phyloP scores from a whole-genome alignment of 2,888 invertebrate species.

The Cephus runcator region DNA sequence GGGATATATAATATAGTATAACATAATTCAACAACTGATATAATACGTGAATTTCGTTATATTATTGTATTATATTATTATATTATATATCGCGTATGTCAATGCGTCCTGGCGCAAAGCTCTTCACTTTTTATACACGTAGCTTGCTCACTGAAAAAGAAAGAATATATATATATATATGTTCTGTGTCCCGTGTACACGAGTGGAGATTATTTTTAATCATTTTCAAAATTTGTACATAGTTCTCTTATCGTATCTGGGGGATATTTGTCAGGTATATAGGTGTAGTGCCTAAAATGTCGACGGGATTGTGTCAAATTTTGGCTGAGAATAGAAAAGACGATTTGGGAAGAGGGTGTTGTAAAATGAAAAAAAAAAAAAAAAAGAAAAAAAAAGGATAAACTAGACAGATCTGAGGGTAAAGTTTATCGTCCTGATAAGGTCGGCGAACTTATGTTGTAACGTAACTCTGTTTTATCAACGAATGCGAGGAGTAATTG shows the following conservation, averaged over 20 bases:
- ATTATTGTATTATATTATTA: background rate
- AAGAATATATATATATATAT: slow-evolving; percentile 4
- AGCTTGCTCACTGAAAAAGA: background rate
- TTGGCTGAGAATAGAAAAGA: background rate
- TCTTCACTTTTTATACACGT: background rate
- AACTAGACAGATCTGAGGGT: background rate
- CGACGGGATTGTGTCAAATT: slow-evolving; percentile 43
- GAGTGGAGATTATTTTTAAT: slow-evolving; percentile 11
- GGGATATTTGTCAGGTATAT: slow-evolving; percentile 47
- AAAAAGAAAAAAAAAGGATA: background rate
- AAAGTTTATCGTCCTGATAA: background rate
- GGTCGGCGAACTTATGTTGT: background rate
- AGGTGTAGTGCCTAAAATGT: slow-evolving; percentile 60
- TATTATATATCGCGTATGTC: background rate
- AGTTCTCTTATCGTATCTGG: slow-evolving; percentile 25
- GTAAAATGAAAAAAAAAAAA: background rate
- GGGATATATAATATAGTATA: background rate
- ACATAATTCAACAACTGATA: background rate
- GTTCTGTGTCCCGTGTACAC: background rate
- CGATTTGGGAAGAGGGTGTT: background rate
- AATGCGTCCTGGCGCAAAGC: background rate
- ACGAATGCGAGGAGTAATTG: background rate
- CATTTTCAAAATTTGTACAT: slow-evolving; percentile 20
- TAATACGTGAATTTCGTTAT: background rate
- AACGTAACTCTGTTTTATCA: background rate